Percentiles rank a stretch among this genome's conserved stretches.
Conservation (phyloP, 2,888 invertebrate genomes). For the Heliconius charithonia region DNA sequence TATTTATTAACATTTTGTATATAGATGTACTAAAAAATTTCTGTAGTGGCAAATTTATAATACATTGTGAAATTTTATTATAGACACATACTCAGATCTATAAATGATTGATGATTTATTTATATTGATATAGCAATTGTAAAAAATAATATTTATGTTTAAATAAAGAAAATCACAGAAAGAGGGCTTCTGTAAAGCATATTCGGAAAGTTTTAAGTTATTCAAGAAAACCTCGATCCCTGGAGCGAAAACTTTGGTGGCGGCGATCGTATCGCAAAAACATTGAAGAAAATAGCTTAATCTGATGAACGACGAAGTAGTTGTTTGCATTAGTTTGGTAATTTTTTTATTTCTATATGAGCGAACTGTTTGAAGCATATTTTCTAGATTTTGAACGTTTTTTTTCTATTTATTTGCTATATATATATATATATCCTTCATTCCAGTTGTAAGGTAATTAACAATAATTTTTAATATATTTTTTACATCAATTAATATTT, state of each 20-base stretch:
- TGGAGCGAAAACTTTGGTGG: slow-evolving; percentile 49
- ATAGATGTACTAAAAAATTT: too few species aligned
- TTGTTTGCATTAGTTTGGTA: not conserved
- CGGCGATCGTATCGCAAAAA: slow-evolving; percentile 55
- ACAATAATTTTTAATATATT: not conserved
- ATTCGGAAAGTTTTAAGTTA: slow-evolving; percentile 59
- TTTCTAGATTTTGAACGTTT: too few species aligned
- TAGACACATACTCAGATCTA: too few species aligned
- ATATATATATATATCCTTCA: too few species aligned
- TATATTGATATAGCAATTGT: too few species aligned
- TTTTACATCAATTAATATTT: too few species aligned
- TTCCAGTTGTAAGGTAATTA: not conserved
- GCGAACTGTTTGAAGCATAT: not conserved
- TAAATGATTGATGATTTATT: too few species aligned
- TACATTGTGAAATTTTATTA: too few species aligned
- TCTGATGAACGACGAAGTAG: slow-evolving; percentile 23
- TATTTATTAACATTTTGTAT: too few species aligned
- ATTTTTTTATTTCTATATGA: not conserved
- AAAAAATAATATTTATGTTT: not conserved
- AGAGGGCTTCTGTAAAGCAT: slow-evolving; percentile 44
- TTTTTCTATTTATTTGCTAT: not conserved
- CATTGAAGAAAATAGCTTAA: slow-evolving; percentile 40
- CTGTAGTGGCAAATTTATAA: too few species aligned
- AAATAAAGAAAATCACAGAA: slow-evolving; percentile 49
- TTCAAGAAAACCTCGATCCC: slow-evolving; percentile 51